Conservation (phyloP, 2,113 vertebrate species). For the Axis porcinus region DNA sequence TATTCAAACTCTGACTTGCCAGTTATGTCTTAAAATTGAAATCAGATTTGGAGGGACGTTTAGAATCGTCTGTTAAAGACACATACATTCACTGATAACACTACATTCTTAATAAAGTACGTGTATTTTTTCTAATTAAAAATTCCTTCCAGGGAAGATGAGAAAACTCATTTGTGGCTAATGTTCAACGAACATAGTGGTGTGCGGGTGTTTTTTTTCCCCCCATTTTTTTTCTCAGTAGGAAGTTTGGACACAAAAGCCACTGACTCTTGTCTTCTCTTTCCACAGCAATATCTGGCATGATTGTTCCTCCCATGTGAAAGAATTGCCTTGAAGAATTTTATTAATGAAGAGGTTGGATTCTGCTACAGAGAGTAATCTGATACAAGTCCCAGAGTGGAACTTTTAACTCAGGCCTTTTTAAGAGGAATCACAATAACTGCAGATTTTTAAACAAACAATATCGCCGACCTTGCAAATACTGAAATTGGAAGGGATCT, state of each 20-base stretch:
- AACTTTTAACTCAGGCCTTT: constrained; percentile 99
- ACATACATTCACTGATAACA: neutral
- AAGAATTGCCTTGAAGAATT: constrained; percentile 93
- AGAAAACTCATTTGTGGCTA: neutral
- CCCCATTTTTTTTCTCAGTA: neutral
- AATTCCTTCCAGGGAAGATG: constrained; percentile 1
- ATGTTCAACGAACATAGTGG: neutral
- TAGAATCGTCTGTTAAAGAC: neutral
- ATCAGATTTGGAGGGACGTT: constrained; percentile 52
- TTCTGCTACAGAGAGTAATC: constrained; percentile 88
- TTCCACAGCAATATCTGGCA: constrained; percentile 93
- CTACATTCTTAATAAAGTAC: constrained; percentile 11
- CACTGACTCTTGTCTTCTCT: constrained; percentile 71
- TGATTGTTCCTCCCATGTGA: constrained; percentile 99
- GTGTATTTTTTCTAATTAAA: constrained; percentile 22
- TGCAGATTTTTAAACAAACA: constrained; percentile 85
- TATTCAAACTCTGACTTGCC: constrained; percentile 39
- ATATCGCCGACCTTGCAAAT: constrained; percentile 82
- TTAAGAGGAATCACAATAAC: constrained; percentile 90
- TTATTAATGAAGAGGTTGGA: constrained; percentile 86
- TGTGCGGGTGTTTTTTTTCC: neutral
- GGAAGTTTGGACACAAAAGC: constrained; percentile 51
- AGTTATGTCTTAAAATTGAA: constrained; percentile 52
- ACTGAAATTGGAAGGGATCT: constrained; percentile 78
- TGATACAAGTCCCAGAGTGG: constrained; percentile 90